Base-by-base conservation (phyloP, 2,113 vertebrate genomes). In the Cheilinus undulatus region DNA sequence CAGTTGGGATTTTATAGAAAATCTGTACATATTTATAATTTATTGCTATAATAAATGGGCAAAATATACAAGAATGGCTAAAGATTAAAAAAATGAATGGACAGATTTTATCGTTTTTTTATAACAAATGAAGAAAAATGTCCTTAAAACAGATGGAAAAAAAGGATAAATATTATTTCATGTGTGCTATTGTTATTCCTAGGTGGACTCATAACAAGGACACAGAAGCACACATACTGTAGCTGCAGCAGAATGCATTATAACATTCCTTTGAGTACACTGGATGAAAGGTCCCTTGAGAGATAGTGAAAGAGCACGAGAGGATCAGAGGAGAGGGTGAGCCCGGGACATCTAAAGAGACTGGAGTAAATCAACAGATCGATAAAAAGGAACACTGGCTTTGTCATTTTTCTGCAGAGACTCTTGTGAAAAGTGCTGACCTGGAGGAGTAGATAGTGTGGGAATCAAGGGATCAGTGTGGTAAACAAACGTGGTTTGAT, bases 341-440 rank as follows among this genome's bases (percentile, higher is more conserved):
- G 46, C 59, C 20, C 36, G 54, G 64, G 74, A 70, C 66, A 75
- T 51, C 38, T 69, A 64, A 67, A 75, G 53, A 75, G 42, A 79
- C 38, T 11, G 43, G 28, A 67, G 60, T 53, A 62, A 65, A 78
- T 70, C 52, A 74, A 72, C 69, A 65, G 61, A 84, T 90, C 83
- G 73, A 86, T 88, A 61, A 62, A n/a, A 57, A 46, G 65, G 48
- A 80, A 76, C 73, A 53, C 52, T 48, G 48, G 49, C 65, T 85
- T 83, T 73, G 76, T 84, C 70, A 75, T 76, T 69, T n/a, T 78
- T 82, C 54, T 65, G 43, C 59, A 20, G 63, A 32, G 61, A 73
- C 62, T 65, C 26, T 79, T 59, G 53, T 54, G 54, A 66, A 84
- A 83, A 85, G 71, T 84, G 84, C 78, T 84, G 85, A 86, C 56